Conservation (phyloP, 2,797 vertebrate species). For the Passerculus sandwichensis region DNA sequence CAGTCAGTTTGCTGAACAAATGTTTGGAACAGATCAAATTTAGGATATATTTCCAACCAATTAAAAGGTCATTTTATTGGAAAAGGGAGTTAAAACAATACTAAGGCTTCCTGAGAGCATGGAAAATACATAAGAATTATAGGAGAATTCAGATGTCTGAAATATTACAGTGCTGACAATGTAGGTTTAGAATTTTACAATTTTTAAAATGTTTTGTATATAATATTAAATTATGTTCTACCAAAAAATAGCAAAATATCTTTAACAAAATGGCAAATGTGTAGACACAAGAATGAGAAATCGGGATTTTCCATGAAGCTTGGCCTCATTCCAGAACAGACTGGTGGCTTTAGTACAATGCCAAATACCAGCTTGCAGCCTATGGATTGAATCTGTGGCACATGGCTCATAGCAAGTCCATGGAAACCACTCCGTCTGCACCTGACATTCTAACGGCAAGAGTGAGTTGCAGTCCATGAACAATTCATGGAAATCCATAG, state of each 20-base stretch:
- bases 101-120: not conserved
- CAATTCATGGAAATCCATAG: not conserved
- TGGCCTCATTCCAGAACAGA: not conserved
- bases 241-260: not conserved
- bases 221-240: not conserved
- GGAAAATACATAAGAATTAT: not conserved
- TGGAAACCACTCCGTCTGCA: not conserved
- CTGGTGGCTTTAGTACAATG: not conserved
- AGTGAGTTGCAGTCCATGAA: not conserved
- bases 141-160: not conserved
- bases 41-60: not conserved
- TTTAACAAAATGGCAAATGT: not conserved
- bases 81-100: not conserved
- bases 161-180: not conserved
- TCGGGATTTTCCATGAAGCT: not conserved
- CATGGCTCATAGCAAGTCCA: not conserved
- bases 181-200: not conserved
- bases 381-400: not conserved
- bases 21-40: not conserved
- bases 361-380: not conserved
- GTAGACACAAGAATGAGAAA: not conserved
- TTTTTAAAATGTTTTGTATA: not conserved
- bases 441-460: not conserved
- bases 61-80: not conserved
- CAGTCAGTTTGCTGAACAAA: conserved; percentile 3